phyloP scores from a whole-genome alignment of 2,113 vertebrate genomes.

The Burhinus bistriatus region DNA sequence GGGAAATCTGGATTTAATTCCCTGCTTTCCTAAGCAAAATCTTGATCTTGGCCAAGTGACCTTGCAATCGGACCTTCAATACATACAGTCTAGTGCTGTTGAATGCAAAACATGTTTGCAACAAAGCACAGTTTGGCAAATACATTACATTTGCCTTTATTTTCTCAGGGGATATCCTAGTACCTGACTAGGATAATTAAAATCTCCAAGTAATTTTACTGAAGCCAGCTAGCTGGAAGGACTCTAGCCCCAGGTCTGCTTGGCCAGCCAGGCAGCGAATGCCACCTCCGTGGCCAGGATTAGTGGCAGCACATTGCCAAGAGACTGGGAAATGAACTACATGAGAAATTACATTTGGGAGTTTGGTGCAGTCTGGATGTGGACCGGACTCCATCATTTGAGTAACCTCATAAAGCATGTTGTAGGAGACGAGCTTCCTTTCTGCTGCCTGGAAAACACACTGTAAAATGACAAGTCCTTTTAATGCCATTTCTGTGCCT shows the following conservation, averaged over 20 bases:
- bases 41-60: neutral
- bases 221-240: neutral
- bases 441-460: neutral
- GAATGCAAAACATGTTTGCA: neutral
- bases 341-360: neutral
- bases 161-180: neutral
- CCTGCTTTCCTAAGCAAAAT: neutral
- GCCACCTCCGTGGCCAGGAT: neutral
- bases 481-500: neutral
- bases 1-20: slow-evolving; percentile 2
- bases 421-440: neutral
- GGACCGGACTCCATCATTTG: neutral
- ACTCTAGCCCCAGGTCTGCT: neutral
- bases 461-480: neutral
- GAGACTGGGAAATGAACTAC: neutral
- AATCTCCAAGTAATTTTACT: neutral
- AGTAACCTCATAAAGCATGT: neutral
- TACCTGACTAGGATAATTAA: neutral
- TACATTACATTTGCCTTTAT: neutral
- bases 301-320: neutral
- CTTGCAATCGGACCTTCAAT: neutral
- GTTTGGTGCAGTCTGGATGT: neutral
- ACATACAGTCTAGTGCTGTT: neutral
- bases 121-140: neutral
- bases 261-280: neutral